Evolutionary conservation across 2,888 invertebrate species (phyloP).

Genomic region (Mythimna vitellina): DNA sequence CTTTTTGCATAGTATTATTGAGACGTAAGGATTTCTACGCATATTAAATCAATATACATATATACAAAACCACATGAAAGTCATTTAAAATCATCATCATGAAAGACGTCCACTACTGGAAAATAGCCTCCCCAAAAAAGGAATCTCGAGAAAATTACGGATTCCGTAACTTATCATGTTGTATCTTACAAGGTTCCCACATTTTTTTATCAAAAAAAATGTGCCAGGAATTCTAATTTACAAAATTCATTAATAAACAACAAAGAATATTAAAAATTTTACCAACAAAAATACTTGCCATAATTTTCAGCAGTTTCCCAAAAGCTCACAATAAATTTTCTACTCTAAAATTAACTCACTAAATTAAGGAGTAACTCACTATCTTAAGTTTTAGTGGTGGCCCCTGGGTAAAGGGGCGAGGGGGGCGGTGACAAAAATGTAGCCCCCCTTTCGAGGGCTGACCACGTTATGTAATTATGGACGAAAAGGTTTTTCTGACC

Average conservation of each 20-base stretch:
- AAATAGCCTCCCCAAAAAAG: no score
- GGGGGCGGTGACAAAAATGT: slow-evolving; percentile 60
- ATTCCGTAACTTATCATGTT: no score
- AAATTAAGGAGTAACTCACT: slow-evolving; percentile 22
- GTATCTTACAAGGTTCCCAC: no score
- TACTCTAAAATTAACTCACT: slow-evolving; percentile 32
- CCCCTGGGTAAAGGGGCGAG: neutral
- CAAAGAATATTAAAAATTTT: slow-evolving; percentile 1
- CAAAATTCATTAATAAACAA: neutral
- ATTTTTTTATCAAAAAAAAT: neutral
- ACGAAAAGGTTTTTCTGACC: slow-evolving; percentile 40
- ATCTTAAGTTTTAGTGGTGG: slow-evolving; percentile 32
- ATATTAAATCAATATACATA: no score
- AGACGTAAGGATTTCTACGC: no score
- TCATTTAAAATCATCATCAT: no score
- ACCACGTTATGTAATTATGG: slow-evolving; percentile 56
- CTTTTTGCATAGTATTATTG: no score
- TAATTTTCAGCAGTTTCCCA: neutral
- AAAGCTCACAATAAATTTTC: slow-evolving; percentile 6
- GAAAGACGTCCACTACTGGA: no score
- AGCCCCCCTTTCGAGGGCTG: slow-evolving; percentile 43
- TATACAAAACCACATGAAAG: no score
- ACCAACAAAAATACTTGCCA: neutral
- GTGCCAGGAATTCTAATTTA: neutral
- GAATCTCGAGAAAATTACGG: no score